Conservation (phyloP, 1,140 invertebrate species). For the Acromyrmex charruanus region DNA sequence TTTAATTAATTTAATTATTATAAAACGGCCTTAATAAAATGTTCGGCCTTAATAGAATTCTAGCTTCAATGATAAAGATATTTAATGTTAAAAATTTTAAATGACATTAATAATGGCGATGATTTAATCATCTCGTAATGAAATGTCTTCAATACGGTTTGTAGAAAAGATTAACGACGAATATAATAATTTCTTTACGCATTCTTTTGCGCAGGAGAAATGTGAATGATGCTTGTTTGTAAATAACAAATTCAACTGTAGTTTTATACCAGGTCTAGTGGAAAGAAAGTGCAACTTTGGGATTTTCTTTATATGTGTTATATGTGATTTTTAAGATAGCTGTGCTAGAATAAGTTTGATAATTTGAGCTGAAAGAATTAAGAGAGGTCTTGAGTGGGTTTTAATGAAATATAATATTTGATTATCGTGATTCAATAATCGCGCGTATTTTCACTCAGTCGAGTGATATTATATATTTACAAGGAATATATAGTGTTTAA, state of each 20-base stretch:
- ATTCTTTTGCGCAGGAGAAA: constrained; percentile 88
- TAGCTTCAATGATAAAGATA: not conserved
- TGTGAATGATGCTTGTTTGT: constrained; percentile 60
- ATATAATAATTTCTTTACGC: constrained; percentile 88
- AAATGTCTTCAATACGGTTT: constrained; percentile 93
- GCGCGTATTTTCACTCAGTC: not conserved
- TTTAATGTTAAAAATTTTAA: constrained; percentile 3
- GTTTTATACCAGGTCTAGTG: not conserved
- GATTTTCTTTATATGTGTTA: constrained; percentile 8
- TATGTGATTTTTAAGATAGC: constrained; percentile 19
- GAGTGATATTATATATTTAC: constrained; percentile 1
- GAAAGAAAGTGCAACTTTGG: constrained; percentile 4
- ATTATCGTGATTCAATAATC: not conserved
- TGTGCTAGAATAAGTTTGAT: not conserved
- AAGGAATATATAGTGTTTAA: not conserved
- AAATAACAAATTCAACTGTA: constrained; percentile 1
- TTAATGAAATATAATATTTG: not conserved
- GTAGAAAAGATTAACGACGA: constrained; percentile 89
- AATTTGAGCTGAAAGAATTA: not conserved
- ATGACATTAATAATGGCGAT: not conserved
- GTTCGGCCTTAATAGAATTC: not conserved
- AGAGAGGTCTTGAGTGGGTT: not conserved
- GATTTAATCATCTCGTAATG: constrained; percentile 88
- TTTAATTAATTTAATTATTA: not conserved
- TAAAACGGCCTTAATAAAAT: not conserved